These are phyloP conservation scores for Apostichopus californicus DNA, from an alignment of 35 echinoderm and acorn worm genomes.

Conservation along the genomic window DNA sequence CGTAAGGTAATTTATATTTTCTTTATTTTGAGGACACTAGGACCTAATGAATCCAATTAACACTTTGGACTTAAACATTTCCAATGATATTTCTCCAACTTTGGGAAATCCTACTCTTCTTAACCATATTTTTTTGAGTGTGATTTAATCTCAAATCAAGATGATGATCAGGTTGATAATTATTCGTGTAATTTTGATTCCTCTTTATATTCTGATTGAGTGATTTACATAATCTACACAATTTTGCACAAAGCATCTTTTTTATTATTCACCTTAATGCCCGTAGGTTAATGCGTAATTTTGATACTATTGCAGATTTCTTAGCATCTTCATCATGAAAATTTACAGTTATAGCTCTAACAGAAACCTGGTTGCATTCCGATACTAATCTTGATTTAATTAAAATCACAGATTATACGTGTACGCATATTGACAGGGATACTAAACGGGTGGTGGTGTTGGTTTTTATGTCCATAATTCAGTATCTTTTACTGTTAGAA, in stretches of 20 bases:
- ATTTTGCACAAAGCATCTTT: neutral
- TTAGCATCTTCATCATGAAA: neutral
- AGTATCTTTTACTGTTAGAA: conserved; percentile 9
- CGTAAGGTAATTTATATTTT: too few relatives aligned
- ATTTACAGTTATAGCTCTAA: conserved; percentile 9
- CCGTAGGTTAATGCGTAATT: conserved; percentile 14
- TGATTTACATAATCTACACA: too few relatives aligned
- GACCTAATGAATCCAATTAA: too few relatives aligned
- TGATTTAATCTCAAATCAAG: too few relatives aligned
- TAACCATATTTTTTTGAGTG: too few relatives aligned
- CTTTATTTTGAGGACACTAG: too few relatives aligned
- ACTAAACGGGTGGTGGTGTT: conserved; percentile 18
- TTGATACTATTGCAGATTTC: neutral
- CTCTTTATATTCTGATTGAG: too few relatives aligned
- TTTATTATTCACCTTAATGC: neutral
- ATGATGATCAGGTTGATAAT: too few relatives aligned
- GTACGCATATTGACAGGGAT: neutral
- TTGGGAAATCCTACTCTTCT: too few relatives aligned
- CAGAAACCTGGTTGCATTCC: conserved; percentile 31
- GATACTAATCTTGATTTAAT: conserved; percentile 35
- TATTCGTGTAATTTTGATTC: too few relatives aligned
- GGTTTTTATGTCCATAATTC: conserved; percentile 20
- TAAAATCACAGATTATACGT: conserved; percentile 2
- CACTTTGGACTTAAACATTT: too few relatives aligned
- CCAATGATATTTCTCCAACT: too few relatives aligned